Evolutionary conservation across 1,140 invertebrate genomes (phyloP).

Genomic region (Micrasema longulum): DNA sequence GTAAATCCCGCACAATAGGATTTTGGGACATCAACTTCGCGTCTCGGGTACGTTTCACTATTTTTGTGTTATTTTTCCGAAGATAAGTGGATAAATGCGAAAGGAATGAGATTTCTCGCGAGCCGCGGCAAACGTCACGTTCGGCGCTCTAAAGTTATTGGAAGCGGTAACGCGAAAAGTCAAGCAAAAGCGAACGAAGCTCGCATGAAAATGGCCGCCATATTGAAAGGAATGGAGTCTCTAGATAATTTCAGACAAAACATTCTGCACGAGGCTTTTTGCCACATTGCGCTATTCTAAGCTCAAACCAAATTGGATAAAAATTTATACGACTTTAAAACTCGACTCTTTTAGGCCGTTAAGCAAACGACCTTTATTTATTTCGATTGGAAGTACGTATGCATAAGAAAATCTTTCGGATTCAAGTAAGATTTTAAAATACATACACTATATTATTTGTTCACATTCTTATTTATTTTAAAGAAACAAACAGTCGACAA

Average conservation of each 20-base stretch:
- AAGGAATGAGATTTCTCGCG: conserved; percentile 26
- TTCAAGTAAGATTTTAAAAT: too few species aligned
- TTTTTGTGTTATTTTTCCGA: conserved; percentile 18
- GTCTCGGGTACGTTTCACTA: conserved; percentile 26
- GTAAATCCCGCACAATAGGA: conserved; percentile 35
- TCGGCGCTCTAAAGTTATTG: conserved; percentile 13
- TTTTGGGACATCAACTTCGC: conserved; percentile 23
- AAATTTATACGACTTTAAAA: too few species aligned
- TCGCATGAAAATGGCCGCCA: conserved; percentile 2
- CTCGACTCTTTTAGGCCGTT: too few species aligned
- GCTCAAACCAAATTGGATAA: too few species aligned
- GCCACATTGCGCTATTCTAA: not conserved
- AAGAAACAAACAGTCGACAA: too few species aligned
- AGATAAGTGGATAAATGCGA: conserved; percentile 33
- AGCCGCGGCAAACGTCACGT: conserved; percentile 27
- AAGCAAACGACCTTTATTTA: too few species aligned
- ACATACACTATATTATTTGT: too few species aligned
- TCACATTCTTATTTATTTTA: too few species aligned
- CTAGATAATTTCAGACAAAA: conserved; percentile 28
- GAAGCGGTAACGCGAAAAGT: conserved; percentile 1
- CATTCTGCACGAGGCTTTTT: not conserved
- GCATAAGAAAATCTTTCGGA: too few species aligned
- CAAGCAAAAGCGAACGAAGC: conserved; percentile 17
- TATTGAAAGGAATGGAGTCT: conserved; percentile 13
- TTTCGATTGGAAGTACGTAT: too few species aligned